phyloP scores from a whole-genome alignment of 2,797 vertebrate genomes.

The Agapornis canus region DNA sequence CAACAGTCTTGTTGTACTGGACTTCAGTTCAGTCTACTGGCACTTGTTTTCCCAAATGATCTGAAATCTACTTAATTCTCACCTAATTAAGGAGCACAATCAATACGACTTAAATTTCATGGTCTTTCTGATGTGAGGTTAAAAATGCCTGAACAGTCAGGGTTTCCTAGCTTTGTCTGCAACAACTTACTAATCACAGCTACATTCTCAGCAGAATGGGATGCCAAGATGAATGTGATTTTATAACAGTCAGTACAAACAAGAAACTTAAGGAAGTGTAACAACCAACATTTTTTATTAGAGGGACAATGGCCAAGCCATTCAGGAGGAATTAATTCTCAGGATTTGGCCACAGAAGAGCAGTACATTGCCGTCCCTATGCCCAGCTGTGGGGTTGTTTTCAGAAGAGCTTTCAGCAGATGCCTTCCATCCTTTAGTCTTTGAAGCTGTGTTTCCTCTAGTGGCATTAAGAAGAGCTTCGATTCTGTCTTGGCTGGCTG shows the following conservation, averaged over 20 bases:
- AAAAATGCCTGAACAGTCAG: neutral
- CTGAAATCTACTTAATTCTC: neutral
- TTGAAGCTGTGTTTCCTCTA: constrained; percentile 27
- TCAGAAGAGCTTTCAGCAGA: neutral
- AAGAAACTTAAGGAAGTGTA: constrained; percentile 25
- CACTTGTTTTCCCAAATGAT: neutral
- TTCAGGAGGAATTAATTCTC: constrained; percentile 55
- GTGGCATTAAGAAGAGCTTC: constrained; percentile 10
- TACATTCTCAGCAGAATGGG: neutral
- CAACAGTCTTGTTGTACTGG: too few species aligned
- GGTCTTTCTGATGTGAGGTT: neutral
- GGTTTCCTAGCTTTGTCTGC: neutral
- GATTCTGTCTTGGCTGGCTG: constrained; percentile 17
- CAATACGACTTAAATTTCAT: neutral
- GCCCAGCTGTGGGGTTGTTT: neutral
- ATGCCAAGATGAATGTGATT: neutral
- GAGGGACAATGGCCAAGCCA: neutral
- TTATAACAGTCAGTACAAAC: neutral
- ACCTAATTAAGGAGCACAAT: neutral
- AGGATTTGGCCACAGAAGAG: constrained; percentile 51
- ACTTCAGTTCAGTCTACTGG: neutral
- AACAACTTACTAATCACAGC: neutral
- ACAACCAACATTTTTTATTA: constrained; percentile 59
- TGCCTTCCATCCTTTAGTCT: constrained; percentile 16
- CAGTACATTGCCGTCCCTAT: neutral